Conservation (phyloP, 2,797 vertebrate species). For the Gambelia wislizenii region DNA sequence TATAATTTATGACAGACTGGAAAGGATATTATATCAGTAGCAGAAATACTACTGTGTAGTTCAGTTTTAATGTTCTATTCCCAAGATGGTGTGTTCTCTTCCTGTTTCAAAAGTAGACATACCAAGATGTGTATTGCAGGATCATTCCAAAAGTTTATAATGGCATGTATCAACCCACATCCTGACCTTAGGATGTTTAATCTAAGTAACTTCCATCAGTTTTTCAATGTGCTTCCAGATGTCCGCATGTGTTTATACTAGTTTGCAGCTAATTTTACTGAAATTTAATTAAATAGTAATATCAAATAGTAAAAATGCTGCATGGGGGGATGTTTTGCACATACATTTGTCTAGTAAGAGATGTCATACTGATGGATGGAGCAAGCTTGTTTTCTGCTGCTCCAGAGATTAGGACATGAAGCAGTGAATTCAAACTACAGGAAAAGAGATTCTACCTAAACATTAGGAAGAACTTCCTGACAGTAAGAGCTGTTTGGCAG, state of each 20-base stretch:
- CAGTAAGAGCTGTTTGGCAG: too few species aligned
- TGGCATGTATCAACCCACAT: too few species aligned
- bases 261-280: not conserved
- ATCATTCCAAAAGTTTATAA: not conserved
- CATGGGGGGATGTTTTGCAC: not conserved
- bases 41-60: not conserved
- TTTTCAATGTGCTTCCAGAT: not conserved
- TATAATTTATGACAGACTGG: not conserved
- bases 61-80: not conserved
- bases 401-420: too few species aligned
- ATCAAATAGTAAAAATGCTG: slow-evolving; percentile 23
- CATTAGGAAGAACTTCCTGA: too few species aligned
- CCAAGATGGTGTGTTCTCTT: not conserved
- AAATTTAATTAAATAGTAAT: not conserved
- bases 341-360: not conserved
- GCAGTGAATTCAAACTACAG: too few species aligned
- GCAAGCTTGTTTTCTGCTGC: too few species aligned
- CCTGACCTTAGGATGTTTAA: not conserved
- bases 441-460: too few species aligned
- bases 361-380: too few species aligned
- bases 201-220: slow-evolving; percentile 7
- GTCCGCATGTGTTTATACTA: not conserved
- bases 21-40: not conserved
- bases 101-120: not conserved
- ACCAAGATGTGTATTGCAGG: not conserved